Conservation (phyloP, 2,113 vertebrate species). For the Corythornis madagascariensis region DNA sequence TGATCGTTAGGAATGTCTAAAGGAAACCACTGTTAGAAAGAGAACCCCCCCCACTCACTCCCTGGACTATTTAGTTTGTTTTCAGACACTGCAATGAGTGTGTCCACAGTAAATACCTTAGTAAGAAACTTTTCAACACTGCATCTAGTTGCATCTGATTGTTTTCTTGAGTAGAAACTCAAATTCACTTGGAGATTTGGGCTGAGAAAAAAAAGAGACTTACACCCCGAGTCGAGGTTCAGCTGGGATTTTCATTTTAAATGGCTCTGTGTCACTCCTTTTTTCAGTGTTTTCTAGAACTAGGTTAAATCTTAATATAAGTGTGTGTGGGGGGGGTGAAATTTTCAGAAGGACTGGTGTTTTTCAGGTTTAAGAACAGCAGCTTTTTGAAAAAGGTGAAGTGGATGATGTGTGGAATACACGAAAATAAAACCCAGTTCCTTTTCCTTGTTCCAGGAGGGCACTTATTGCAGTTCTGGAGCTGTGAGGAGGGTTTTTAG, state of each 20-base stretch:
- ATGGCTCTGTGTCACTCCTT: neutral
- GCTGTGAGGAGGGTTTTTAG: neutral
- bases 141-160: neutral
- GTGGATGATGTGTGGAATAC: neutral
- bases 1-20: slow-evolving; percentile 9
- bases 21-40: slow-evolving; percentile 55
- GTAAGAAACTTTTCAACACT: slow-evolving; percentile 31
- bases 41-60: neutral
- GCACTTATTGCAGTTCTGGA: neutral
- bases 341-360: neutral
- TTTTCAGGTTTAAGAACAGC: neutral
- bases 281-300: neutral
- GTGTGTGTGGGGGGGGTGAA: too few relatives aligned
- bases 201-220: neutral
- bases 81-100: slow-evolving; percentile 19
- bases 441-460: neutral
- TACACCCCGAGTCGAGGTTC: neutral
- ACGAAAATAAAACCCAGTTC: neutral
- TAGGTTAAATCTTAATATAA: slow-evolving; percentile 3
- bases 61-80: slow-evolving; percentile 33
- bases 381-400: neutral
- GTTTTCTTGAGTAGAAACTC: neutral
- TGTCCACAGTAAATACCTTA: slow-evolving; percentile 24
- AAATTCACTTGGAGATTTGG: neutral
- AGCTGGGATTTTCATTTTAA: slow-evolving; percentile 23